These are phyloP conservation scores for Drosophila auraria DNA, from an alignment of 1,140 invertebrate species.

Conservation along the genomic window DNA sequence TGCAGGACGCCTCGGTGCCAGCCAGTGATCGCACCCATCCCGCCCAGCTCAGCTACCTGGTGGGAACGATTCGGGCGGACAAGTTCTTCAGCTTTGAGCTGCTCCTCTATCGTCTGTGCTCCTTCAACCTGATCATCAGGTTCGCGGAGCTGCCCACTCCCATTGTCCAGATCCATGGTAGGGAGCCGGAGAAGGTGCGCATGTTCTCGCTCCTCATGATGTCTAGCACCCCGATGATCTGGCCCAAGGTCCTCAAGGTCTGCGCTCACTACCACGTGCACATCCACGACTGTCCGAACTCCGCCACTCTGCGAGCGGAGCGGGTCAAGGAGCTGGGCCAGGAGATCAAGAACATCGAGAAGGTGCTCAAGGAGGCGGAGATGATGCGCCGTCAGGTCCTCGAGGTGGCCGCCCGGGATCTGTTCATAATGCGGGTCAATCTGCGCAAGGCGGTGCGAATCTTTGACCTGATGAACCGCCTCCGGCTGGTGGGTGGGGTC, in stretches of 20 bases:
- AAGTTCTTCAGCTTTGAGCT: constrained; percentile 85
- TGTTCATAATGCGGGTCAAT: constrained; percentile 96
- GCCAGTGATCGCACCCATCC: not conserved
- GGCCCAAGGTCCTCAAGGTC: constrained; percentile 54
- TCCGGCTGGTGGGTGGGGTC: constrained; percentile 94
- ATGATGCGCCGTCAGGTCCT: constrained; percentile 93
- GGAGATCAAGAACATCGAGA: constrained; percentile 48
- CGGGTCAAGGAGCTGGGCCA: constrained; percentile 35
- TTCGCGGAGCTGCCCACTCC: constrained; percentile 34
- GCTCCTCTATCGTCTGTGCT: constrained; percentile 62
- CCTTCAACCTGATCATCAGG: constrained; percentile 61
- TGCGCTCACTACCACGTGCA: constrained; percentile 63
- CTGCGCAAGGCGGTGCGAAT: constrained; percentile 95
- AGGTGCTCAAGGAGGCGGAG: constrained; percentile 79
- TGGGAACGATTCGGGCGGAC: constrained; percentile 97
- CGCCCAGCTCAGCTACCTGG: constrained; percentile 81
- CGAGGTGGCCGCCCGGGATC: constrained; percentile 93
- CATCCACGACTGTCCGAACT: constrained; percentile 66
- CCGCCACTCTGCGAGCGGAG: constrained; percentile 4
- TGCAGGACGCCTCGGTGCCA: constrained; percentile 45
- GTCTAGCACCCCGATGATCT: constrained; percentile 46
- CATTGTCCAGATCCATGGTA: not conserved
- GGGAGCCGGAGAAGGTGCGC: constrained; percentile 4
- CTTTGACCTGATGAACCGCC: constrained; percentile 95
- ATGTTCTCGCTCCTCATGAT: constrained; percentile 64